A percentile compares a stretch with the other conserved stretches of the same genome.
Conservation (phyloP, 1,140 invertebrate genomes). For the Chlorops oryzae region DNA sequence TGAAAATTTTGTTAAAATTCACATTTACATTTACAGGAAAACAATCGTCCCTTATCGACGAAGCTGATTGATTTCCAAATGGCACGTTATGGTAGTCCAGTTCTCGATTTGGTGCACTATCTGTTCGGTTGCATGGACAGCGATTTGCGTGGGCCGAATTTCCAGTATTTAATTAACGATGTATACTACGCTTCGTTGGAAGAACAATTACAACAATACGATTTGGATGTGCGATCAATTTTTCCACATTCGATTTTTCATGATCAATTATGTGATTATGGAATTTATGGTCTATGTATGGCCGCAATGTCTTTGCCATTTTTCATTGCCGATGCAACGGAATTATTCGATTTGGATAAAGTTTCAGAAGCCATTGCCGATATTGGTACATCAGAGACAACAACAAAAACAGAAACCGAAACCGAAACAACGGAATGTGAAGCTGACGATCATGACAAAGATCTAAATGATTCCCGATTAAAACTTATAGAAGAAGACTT, state of each 20-base stretch:
- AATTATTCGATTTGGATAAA: conserved; percentile 29
- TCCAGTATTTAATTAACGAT: conserved; percentile 45
- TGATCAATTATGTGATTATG: conserved; percentile 22
- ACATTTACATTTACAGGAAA: conserved; percentile 1
- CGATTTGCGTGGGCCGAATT: conserved; percentile 44
- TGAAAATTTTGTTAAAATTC: neutral
- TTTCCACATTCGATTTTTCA: conserved; percentile 39
- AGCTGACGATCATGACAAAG: too few species aligned
- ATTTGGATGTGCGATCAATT: conserved; percentile 44
- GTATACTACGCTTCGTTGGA: conserved; percentile 46
- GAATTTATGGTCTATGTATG: conserved; percentile 25
- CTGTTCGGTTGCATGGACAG: conserved; percentile 50
- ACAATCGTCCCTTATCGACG: conserved; percentile 24
- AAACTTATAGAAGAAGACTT: conserved; percentile 17
- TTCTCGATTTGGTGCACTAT: conserved; percentile 50
- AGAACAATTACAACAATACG: conserved; percentile 34
- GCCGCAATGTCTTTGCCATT: conserved; percentile 27
- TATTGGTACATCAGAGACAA: conserved; percentile 17
- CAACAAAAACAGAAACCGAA: too few species aligned
- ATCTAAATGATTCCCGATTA: neutral
- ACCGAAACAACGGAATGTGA: too few species aligned
- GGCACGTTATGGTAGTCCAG: conserved; percentile 46
- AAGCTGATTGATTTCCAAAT: conserved; percentile 52
- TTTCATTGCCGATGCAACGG: conserved; percentile 25
- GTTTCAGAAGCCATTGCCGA: conserved; percentile 27